phyloP scores from a whole-genome alignment of 1,140 invertebrate species.

The Pteromalus puparum region DNA sequence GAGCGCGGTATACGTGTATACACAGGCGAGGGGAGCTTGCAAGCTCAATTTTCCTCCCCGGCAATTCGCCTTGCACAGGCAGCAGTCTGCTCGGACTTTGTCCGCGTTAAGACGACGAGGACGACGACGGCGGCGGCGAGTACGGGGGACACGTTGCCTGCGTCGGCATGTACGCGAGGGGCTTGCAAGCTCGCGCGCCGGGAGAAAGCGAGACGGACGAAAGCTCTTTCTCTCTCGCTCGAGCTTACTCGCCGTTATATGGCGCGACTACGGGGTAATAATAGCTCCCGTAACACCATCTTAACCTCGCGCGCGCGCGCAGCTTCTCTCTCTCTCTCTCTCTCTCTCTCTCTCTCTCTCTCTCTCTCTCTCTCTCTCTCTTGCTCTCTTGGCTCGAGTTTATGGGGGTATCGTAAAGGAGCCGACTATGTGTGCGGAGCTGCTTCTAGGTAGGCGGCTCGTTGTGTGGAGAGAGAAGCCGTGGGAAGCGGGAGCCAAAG shows the following conservation, averaged over 20 bases:
- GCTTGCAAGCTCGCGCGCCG: slow-evolving; percentile 19
- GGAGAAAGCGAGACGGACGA: slow-evolving; percentile 23
- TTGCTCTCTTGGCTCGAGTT: slow-evolving; percentile 15
- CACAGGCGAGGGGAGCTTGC: background rate
- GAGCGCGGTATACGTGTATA: background rate
- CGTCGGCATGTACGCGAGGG: background rate
- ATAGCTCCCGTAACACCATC: slow-evolving; percentile 48
- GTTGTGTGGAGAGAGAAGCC: background rate
- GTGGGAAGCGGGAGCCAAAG: slow-evolving; percentile 23
- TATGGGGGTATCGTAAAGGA: slow-evolving; percentile 45
- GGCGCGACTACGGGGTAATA: slow-evolving; percentile 40
- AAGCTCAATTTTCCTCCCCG: slow-evolving; percentile 42
- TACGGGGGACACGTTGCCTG: background rate
- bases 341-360: background rate
- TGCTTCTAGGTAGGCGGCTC: background rate
- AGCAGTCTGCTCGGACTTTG: slow-evolving; percentile 40
- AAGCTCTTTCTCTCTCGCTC: slow-evolving; percentile 15
- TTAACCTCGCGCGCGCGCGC: slow-evolving; percentile 26
- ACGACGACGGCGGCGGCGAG: background rate
- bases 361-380: background rate
- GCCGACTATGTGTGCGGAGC: background rate
- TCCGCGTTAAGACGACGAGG: slow-evolving; percentile 39
- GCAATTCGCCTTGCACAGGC: slow-evolving; percentile 27
- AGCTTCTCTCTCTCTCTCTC: slow-evolving; percentile 28
- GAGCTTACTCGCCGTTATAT: background rate